Conservation (phyloP, 2,797 vertebrate genomes). For the Etheostoma perlongum region DNA sequence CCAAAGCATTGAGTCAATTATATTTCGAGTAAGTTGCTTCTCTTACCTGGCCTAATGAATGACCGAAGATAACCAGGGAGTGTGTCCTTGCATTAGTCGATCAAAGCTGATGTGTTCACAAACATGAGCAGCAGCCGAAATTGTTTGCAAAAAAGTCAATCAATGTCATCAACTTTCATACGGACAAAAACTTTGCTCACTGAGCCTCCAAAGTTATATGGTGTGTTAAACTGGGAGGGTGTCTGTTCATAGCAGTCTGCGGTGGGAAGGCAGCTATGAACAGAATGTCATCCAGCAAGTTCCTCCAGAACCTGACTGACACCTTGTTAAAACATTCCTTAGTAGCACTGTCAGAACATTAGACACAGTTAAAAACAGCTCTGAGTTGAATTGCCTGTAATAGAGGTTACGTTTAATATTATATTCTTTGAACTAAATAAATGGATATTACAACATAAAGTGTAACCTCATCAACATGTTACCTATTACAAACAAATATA, state of each 20-base stretch:
- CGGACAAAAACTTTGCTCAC: constrained; percentile 27
- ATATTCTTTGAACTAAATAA: neutral
- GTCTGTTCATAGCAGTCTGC: constrained; percentile 56
- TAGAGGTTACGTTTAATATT: neutral
- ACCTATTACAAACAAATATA: too few relatives aligned
- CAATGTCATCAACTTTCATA: neutral
- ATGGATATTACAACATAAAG: neutral
- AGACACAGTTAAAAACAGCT: neutral
- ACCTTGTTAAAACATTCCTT: constrained; percentile 70
- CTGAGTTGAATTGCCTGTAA: neutral
- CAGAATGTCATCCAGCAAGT: constrained; percentile 84
- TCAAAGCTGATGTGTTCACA: constrained; percentile 25
- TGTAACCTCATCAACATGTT: neutral
- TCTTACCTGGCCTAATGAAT: constrained; percentile 74
- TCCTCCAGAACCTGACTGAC: constrained; percentile 61
- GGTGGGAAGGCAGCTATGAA: constrained; percentile 64
- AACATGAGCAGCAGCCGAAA: constrained; percentile 26
- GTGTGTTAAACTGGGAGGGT: constrained; percentile 61
- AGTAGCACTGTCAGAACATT: constrained; percentile 5
- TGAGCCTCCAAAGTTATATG: constrained; percentile 13
- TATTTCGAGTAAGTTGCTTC: constrained; percentile 1
- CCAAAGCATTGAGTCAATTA: neutral
- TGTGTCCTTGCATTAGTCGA: constrained; percentile 44
- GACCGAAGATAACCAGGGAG: constrained; percentile 30
- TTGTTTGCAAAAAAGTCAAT: neutral